Evolutionary conservation across 2,888 invertebrate species (phyloP).

Genomic region (Noctua janthina): DNA sequence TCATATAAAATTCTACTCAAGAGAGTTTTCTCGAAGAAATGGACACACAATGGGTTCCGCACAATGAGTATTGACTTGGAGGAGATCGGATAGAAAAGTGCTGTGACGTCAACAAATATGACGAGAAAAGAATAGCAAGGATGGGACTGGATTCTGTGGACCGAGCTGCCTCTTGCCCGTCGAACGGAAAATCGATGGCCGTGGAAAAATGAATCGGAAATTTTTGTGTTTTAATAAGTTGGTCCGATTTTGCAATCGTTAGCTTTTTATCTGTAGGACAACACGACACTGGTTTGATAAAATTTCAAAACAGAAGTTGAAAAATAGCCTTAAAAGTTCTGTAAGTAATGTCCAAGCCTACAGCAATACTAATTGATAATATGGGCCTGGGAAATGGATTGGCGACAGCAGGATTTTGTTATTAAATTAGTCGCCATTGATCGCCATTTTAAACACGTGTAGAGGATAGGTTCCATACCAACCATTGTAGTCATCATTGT

Average conservation of each 20-base stretch:
- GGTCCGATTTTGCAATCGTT: not conserved
- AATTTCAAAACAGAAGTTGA: too few relatives aligned
- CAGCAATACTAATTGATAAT: not conserved
- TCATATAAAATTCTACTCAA: conserved; percentile 36
- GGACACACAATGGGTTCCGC: conserved; percentile 43
- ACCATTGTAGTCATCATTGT: not conserved
- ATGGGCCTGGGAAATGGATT: not conserved
- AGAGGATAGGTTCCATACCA: not conserved
- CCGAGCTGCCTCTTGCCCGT: conserved; percentile 29
- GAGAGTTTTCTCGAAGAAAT: conserved; percentile 33
- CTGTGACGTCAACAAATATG: conserved; percentile 50
- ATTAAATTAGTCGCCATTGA: not conserved
- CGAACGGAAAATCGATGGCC: conserved; percentile 12
- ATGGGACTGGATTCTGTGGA: conserved; percentile 36
- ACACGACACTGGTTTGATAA: not conserved
- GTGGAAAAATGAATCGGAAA: not conserved
- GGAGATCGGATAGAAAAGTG: conserved; percentile 45
- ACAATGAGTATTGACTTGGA: conserved; percentile 56
- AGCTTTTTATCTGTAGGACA: not conserved
- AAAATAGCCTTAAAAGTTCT: not conserved
- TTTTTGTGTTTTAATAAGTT: not conserved
- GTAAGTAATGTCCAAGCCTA: too few relatives aligned
- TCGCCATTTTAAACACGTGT: conserved; percentile 22
- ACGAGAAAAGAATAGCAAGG: conserved; percentile 21
- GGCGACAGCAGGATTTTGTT: not conserved